These are phyloP conservation scores for Aplodontia rufa DNA, from an alignment of 2,113 vertebrate genomes.

Conservation along the genomic window DNA sequence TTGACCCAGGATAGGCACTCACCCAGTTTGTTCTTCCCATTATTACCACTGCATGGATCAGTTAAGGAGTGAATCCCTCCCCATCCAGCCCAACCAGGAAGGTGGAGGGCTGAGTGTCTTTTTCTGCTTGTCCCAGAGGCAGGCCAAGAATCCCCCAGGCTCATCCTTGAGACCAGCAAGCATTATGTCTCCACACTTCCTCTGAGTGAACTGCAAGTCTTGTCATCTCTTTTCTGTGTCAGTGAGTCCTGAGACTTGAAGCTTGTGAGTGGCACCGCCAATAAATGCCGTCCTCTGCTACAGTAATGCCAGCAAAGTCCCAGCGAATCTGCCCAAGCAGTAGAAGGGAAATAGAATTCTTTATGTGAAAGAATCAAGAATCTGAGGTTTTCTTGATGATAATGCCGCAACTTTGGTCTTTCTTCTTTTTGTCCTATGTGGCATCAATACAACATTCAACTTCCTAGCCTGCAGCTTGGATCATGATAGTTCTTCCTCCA, in stretches of 20 bases:
- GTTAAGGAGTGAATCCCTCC: not conserved
- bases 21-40: not conserved
- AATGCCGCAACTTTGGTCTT: not conserved
- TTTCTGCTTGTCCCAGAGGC: not conserved
- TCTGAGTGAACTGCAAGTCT: not conserved
- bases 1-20: not conserved
- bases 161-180: not conserved
- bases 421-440: not conserved
- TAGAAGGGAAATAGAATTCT: not conserved
- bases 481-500: not conserved
- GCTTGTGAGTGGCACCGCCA: not conserved
- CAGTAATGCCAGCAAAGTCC: not conserved
- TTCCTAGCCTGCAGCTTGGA: not conserved
- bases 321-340: not conserved
- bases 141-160: too few relatives aligned
- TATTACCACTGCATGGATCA: not conserved
- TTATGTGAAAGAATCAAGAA: not conserved
- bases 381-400: not conserved
- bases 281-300: not conserved
- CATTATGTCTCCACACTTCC: not conserved
- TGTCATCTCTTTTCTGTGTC: not conserved
- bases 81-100: not conserved
- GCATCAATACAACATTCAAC: not conserved
- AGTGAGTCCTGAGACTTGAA: not conserved
- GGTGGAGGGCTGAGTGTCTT: not conserved